A percentile compares a stretch with the other conserved stretches of the same genome.
Evolutionary conservation across 1,140 invertebrate genomes (phyloP).

Genomic region (Chrysomallon squamiferum): DNA sequence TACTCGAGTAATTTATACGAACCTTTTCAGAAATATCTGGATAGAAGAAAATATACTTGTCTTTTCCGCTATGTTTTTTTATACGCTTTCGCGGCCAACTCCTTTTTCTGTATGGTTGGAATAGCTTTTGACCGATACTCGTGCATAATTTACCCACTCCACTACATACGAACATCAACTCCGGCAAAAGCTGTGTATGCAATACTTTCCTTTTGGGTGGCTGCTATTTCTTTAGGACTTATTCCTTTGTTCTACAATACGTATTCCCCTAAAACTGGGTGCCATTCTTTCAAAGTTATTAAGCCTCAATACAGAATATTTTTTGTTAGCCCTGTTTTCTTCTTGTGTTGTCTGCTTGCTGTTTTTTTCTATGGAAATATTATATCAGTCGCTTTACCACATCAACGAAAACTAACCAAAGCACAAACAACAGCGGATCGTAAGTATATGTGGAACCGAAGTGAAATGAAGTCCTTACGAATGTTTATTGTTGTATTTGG

Average conservation of each 20-base stretch:
- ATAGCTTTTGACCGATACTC: constrained; percentile 1
- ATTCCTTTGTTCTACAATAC: neutral
- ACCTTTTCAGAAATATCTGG: neutral
- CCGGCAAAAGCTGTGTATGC: too few relatives aligned
- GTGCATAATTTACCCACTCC: neutral
- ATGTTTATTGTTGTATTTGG: neutral
- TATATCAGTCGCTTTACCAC: neutral
- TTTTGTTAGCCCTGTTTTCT: neutral
- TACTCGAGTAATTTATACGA: neutral
- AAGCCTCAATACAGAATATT: neutral
- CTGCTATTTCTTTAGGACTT: too few relatives aligned
- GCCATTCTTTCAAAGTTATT: neutral
- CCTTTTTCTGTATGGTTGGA: neutral
- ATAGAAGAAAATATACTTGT: neutral
- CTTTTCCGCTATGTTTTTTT: neutral
- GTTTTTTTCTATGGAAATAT: neutral
- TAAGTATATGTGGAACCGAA: neutral
- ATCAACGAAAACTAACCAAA: neutral
- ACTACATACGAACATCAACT: neutral
- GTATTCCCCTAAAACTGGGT: neutral
- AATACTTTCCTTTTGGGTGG: too few relatives aligned
- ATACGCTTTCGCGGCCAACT: neutral
- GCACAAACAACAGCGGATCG: too few relatives aligned
- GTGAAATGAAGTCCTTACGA: neutral
- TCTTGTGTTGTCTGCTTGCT: neutral